phyloP scores from a whole-genome alignment of 2,888 invertebrate genomes.

The Lottia gigantea region DNA sequence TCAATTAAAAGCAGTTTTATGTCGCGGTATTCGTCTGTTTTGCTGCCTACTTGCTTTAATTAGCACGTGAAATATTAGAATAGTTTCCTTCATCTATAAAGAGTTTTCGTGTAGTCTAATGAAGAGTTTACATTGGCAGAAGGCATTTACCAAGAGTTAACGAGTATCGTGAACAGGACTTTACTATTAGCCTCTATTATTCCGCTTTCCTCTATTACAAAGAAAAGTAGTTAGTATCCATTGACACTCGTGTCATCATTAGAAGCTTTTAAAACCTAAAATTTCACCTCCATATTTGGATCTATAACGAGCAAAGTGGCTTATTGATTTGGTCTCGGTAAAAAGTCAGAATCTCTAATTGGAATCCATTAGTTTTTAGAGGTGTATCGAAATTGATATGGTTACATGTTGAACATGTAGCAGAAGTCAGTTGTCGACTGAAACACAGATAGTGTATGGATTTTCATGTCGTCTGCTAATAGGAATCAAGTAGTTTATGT shows the following conservation, averaged over 20 bases:
- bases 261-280: conserved; percentile 35
- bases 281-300: conserved; percentile 21
- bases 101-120: conserved; percentile 14
- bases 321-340: conserved; percentile 18
- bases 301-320: conserved; percentile 13
- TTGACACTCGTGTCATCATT: conserved; percentile 39
- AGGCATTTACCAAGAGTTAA: conserved; percentile 21
- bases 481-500: too few relatives aligned
- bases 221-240: conserved; percentile 40
- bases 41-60: conserved; percentile 23
- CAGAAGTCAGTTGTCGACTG: neutral
- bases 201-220: conserved; percentile 26
- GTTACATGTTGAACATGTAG: neutral
- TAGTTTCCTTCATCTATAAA: conserved; percentile 26
- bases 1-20: conserved; percentile 22
- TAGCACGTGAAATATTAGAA: conserved; percentile 21
- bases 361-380: conserved; percentile 9
- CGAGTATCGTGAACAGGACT: conserved; percentile 26
- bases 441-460: too few relatives aligned
- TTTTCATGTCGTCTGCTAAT: too few relatives aligned
- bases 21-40: conserved; percentile 12
- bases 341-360: conserved; percentile 3
- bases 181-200: conserved; percentile 32
- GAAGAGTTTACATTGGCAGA: conserved; percentile 21
- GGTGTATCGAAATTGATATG: conserved; percentile 3